Base-by-base conservation (phyloP, 2,113 vertebrate genomes). In the Rhinogobius similis region DNA sequence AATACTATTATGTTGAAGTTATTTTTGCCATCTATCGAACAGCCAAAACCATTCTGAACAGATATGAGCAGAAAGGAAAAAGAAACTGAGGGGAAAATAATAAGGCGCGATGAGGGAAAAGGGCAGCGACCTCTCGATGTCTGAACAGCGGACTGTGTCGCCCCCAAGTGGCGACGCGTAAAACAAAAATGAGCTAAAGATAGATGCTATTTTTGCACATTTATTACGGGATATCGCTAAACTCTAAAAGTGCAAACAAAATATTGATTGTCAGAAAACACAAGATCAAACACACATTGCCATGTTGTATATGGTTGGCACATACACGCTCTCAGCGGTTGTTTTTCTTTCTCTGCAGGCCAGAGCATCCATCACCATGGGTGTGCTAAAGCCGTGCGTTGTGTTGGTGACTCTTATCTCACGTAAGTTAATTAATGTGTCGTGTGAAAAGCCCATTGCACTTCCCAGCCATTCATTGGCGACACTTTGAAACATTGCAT, bases 321-420 rank as follows among this genome's bases (percentile, higher is more conserved):
- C 1, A 46, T 46, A 20, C 52, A 26, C 0, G 23, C 5, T 24
- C 27, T 26, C 5, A 55, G 11, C 10, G 53, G 11, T 55, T 9
- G 10, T 61, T 36, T 38, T 61, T 75, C 52, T 79, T 39, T 89
- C 59, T 76, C 86, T 85, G 55, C 86, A 86, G 93, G 93, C 83
- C 53, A 52, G 52, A 68, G 46, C 87, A 77, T 87, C 85, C 83
- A 77, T 70, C 84, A 84, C 32, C 70, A 98, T 98, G 97, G 94
- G 90, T 80, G 87, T 81, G 78, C 78, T 76, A 69, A 70, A 65
- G 91, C 84, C 2, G 16, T 68, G 81, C 72, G 85, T 95, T 79
- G 80, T 94, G 67, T 81, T 97, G 23, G 58, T 85, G 44, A 64
- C 67, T 69, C 29, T 90, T 13, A 20, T 89, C 46, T 64, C 87